Conservation (phyloP, 2,888 invertebrate species). For the Saturnia pavonia region DNA sequence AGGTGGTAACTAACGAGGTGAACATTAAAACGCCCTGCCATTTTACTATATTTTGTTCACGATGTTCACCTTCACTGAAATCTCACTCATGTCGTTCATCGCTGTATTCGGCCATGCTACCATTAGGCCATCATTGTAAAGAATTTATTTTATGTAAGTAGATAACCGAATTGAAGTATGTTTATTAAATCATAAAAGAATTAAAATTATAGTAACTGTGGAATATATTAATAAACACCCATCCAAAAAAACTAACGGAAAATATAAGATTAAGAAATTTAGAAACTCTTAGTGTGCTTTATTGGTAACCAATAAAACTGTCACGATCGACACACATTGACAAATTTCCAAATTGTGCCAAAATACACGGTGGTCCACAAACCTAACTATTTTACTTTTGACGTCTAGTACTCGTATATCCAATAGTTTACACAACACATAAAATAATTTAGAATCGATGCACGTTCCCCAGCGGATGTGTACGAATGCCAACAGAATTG, state of each 20-base stretch:
- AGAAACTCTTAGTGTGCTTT: background rate
- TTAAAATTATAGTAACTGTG: too few relatives aligned
- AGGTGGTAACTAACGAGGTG: background rate
- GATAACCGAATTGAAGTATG: too few relatives aligned
- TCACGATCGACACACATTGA: background rate
- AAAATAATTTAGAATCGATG: slow-evolving; percentile 57
- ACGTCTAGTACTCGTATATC: slow-evolving; percentile 18
- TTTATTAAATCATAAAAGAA: too few relatives aligned
- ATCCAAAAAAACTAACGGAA: too few relatives aligned
- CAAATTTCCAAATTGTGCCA: background rate
- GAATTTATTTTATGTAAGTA: too few relatives aligned
- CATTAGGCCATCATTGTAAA: too few relatives aligned
- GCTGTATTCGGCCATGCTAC: too few relatives aligned
- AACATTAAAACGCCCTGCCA: background rate
- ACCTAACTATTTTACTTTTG: slow-evolving; percentile 11
- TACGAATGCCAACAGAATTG: slow-evolving; percentile 65
- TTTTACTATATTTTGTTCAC: too few relatives aligned
- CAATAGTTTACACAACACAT: slow-evolving; percentile 45
- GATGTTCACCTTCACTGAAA: too few relatives aligned
- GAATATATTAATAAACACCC: too few relatives aligned
- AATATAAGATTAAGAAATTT: too few relatives aligned
- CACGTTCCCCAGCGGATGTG: slow-evolving; percentile 72
- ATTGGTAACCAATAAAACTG: background rate
- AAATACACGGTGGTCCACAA: slow-evolving; percentile 1
- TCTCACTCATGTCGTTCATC: too few relatives aligned